Conservation (phyloP, 2,888 invertebrate genomes). For the Apocheima hispidaria region DNA sequence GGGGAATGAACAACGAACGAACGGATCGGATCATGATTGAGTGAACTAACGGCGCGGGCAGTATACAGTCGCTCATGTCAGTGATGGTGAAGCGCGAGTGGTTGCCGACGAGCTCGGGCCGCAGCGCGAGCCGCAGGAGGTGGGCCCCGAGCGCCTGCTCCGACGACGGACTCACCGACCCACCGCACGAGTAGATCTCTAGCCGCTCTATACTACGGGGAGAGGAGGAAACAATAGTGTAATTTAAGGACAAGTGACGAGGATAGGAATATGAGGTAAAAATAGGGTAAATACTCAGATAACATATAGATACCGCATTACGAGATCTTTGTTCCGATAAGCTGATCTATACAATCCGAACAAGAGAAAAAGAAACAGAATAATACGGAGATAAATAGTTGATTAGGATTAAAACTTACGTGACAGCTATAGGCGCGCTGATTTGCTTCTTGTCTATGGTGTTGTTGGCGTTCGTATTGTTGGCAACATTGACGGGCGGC, state of each 20-base stretch:
- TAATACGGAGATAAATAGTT: neutral
- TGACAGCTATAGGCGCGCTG: conserved; percentile 83
- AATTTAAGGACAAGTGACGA: conserved; percentile 14
- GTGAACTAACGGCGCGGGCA: conserved; percentile 59
- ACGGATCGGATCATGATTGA: neutral
- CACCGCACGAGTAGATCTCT: conserved; percentile 68
- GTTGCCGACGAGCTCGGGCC: conserved; percentile 46
- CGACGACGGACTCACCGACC: conserved; percentile 33
- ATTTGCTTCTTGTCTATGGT: conserved; percentile 82
- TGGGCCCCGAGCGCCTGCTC: conserved; percentile 45
- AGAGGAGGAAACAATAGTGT: conserved; percentile 18
- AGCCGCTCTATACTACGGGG: conserved; percentile 67
- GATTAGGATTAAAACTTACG: conserved; percentile 62
- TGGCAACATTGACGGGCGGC: conserved; percentile 49
- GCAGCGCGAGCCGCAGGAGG: conserved; percentile 56
- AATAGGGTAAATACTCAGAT: neutral
- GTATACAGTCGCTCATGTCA: conserved; percentile 52
- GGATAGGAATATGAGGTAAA: neutral
- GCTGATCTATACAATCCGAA: neutral
- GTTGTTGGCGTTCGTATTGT: conserved; percentile 69
- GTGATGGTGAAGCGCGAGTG: conserved; percentile 57
- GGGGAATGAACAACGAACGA: too few species aligned
- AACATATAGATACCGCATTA: too few species aligned
- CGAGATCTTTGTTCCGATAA: too few species aligned
- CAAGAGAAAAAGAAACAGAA: neutral